Conservation (phyloP, 2,113 vertebrate species). For the Nansenia antarctica region DNA sequence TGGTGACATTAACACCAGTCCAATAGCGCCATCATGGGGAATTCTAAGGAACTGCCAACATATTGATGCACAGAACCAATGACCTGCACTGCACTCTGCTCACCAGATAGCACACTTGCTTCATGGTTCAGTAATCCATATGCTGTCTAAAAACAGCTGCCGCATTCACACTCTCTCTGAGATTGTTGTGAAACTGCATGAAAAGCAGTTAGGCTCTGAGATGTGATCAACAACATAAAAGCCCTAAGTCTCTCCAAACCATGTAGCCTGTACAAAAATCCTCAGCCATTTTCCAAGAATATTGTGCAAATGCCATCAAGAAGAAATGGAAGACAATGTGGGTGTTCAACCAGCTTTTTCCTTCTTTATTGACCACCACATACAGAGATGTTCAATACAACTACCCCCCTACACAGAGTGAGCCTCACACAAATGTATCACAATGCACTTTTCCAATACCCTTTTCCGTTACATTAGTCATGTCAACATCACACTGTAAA, state of each 20-base stretch:
- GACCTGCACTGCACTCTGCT: neutral
- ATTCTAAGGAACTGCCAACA: neutral
- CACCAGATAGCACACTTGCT: neutral
- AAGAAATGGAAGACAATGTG: neutral
- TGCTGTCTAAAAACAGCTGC: neutral
- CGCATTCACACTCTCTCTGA: too few species aligned
- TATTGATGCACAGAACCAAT: neutral
- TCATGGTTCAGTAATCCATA: neutral
- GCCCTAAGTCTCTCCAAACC: too few species aligned
- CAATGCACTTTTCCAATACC: neutral
- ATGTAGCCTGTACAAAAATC: too few species aligned
- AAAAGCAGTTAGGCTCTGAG: too few species aligned
- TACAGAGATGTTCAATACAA: slow-evolving; percentile 6
- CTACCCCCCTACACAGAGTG: slow-evolving; percentile 14
- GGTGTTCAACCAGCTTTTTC: slow-evolving; percentile 30
- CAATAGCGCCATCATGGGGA: slow-evolving; percentile 1
- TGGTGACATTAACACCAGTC: neutral
- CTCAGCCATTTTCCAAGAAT: too few species aligned
- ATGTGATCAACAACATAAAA: too few species aligned
- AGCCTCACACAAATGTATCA: neutral
- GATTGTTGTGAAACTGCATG: too few species aligned
- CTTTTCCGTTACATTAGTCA: neutral
- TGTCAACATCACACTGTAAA: slow-evolving; percentile 8
- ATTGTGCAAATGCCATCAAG: neutral
- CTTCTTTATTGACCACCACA: slow-evolving; percentile 61